A percentile compares a stretch with the other conserved stretches of the same genome.
phyloP scores from a whole-genome alignment of 1,140 invertebrate species.

The Zophobas morio region DNA sequence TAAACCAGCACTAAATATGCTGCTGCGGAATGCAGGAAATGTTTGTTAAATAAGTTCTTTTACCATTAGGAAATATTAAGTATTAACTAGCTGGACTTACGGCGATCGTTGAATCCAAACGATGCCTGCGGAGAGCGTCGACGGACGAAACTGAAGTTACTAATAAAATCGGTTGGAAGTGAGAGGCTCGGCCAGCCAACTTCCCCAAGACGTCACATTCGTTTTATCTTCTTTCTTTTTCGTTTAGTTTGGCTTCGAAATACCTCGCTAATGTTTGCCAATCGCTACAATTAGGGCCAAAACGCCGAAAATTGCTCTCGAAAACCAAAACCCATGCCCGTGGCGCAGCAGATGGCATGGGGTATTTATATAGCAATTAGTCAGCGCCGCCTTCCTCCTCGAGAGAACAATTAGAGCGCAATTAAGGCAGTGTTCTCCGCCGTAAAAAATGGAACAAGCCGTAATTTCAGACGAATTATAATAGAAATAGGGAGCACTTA shows the following conservation, averaged over 20 bases:
- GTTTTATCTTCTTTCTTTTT: no score
- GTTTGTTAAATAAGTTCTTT: constrained; percentile 44
- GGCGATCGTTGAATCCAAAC: neutral
- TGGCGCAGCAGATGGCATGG: neutral
- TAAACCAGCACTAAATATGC: constrained; percentile 47
- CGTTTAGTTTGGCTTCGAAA: no score
- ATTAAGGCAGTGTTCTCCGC: constrained; percentile 15
- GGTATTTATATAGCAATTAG: constrained; percentile 22
- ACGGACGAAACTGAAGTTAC: no score
- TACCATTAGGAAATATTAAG: constrained; percentile 34
- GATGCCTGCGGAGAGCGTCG: neutral
- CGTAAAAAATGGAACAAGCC: constrained; percentile 15
- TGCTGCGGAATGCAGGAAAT: constrained; percentile 46
- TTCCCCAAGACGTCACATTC: no score
- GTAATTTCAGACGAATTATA: constrained; percentile 26
- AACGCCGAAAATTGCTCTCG: neutral
- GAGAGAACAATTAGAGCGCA: constrained; percentile 12
- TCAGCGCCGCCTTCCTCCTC: neutral
- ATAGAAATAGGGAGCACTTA: constrained; percentile 16
- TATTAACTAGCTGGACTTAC: neutral
- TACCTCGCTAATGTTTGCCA: no score
- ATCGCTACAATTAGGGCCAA: no score
- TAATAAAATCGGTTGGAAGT: no score
- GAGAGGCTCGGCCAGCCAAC: no score
- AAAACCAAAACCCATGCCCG: neutral